Evolutionary conservation across 2,888 invertebrate species (phyloP).

Genomic region (Geotrupes spiniger): DNA sequence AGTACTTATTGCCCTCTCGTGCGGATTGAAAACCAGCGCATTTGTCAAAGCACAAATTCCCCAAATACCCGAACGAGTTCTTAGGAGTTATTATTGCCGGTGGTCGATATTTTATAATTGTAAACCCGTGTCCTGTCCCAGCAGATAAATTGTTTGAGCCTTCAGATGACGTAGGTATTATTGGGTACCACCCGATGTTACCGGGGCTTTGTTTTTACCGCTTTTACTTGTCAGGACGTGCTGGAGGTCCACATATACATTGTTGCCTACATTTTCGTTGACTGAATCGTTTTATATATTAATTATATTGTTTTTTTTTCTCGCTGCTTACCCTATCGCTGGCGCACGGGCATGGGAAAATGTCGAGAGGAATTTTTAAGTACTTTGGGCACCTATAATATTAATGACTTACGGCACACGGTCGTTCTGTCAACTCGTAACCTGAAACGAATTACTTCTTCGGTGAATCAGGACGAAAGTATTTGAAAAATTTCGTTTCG

Average conservation of each 20-base stretch:
- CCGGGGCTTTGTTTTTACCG: constrained; percentile 41
- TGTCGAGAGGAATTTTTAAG: constrained; percentile 13
- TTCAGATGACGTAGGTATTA: constrained; percentile 42
- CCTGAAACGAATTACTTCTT: constrained; percentile 15
- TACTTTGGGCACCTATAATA: constrained; percentile 19
- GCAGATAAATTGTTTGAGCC: constrained; percentile 41
- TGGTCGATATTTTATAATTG: constrained; percentile 37
- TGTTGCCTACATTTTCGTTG: constrained; percentile 29
- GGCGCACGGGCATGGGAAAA: constrained; percentile 12
- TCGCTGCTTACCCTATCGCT: not conserved
- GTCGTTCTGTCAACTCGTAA: constrained; percentile 15
- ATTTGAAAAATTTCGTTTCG: too few relatives aligned
- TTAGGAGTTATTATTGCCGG: constrained; percentile 18
- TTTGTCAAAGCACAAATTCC: constrained; percentile 20
- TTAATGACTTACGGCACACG: constrained; percentile 17
- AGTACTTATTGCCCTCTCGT: constrained; percentile 4
- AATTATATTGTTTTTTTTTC: constrained; percentile 26
- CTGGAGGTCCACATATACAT: constrained; percentile 37
- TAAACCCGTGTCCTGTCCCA: constrained; percentile 39
- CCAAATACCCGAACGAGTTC: constrained; percentile 21
- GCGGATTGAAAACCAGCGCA: not conserved
- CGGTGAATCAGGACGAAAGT: not conserved
- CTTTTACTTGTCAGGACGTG: constrained; percentile 37
- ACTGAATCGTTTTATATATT: constrained; percentile 27
- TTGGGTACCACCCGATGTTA: constrained; percentile 41